Conservation (phyloP, 30 jellyfish, hydroid and myxozoan species). For the Hydra vulgaris region DNA sequence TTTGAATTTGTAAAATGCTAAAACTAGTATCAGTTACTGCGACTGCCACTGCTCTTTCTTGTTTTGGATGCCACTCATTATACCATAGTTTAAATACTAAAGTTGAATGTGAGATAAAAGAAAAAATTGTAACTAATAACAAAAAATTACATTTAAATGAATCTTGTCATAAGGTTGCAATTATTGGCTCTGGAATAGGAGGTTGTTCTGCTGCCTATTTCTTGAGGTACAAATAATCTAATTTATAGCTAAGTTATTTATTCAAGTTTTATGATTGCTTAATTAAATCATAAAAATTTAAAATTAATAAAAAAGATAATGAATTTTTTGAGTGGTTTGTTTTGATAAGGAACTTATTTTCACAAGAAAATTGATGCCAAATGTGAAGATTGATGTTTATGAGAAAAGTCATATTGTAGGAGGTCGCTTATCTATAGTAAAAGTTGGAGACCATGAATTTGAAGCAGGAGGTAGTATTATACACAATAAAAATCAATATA, state of each 20-base stretch:
- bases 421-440: conserved; percentile 67
- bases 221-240: conserved; percentile 6
- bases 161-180: conserved; percentile 33
- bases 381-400: conserved; percentile 56
- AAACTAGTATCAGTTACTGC: not conserved
- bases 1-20: not conserved
- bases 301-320: too few relatives aligned
- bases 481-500: conserved; percentile 57
- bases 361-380: conserved; percentile 18
- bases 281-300: too few relatives aligned
- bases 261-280: not conserved
- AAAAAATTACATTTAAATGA: not conserved
- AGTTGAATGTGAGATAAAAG: not conserved
- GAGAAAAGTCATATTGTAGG: conserved; percentile 56
- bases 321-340: too few relatives aligned
- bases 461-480: conserved; percentile 78
- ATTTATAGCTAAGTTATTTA: not conserved
- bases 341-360: too few relatives aligned
- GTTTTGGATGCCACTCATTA: not conserved
- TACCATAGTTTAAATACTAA: not conserved
- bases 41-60: not conserved
- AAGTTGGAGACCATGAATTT: conserved; percentile 24
- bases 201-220: conserved; percentile 70
- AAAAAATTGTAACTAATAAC: not conserved
- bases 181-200: conserved; percentile 85